Conservation (phyloP, 2,888 invertebrate species). For the Hyposoter didymator region DNA sequence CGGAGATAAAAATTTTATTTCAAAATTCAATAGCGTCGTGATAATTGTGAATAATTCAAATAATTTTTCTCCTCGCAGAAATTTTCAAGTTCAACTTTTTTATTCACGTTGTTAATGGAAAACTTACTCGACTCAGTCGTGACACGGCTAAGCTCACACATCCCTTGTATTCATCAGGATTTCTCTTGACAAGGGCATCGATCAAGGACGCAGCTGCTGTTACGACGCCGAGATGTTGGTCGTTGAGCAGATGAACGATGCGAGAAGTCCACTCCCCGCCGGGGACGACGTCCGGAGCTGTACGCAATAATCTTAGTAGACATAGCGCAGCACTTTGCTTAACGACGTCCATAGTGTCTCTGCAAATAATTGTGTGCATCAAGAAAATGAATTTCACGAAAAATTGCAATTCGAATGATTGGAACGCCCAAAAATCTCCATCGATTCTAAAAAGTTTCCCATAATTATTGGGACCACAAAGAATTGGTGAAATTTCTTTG, state of each 20-base stretch:
- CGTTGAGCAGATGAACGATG: slow-evolving; percentile 99
- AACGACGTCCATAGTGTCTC: slow-evolving; percentile 99
- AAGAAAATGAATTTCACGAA: not conserved
- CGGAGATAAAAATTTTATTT: not conserved
- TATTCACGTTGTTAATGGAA: not conserved
- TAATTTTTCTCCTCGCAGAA: not conserved
- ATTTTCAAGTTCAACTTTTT: not conserved
- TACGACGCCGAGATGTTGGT: slow-evolving; percentile 99
- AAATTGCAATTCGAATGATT: not conserved
- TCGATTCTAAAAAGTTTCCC: not conserved
- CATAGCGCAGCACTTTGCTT: slow-evolving; percentile 99
- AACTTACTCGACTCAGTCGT: slow-evolving; percentile 93
- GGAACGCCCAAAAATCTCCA: not conserved
- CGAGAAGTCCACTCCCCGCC: slow-evolving; percentile 99
- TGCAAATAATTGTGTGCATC: slow-evolving; percentile 76
- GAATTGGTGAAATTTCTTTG: not conserved
- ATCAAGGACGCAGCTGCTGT: slow-evolving; percentile 99
- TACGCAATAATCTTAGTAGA: slow-evolving; percentile 95
- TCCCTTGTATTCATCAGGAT: slow-evolving; percentile 99
- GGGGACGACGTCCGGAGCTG: slow-evolving; percentile 97
- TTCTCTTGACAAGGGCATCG: slow-evolving; percentile 98
- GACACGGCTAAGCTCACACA: slow-evolving; percentile 99
- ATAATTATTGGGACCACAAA: not conserved
- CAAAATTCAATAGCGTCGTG: not conserved
- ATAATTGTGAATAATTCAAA: no score